phyloP scores from a whole-genome alignment of 2,888 invertebrate genomes.

The Notocelia uddmanniana region DNA sequence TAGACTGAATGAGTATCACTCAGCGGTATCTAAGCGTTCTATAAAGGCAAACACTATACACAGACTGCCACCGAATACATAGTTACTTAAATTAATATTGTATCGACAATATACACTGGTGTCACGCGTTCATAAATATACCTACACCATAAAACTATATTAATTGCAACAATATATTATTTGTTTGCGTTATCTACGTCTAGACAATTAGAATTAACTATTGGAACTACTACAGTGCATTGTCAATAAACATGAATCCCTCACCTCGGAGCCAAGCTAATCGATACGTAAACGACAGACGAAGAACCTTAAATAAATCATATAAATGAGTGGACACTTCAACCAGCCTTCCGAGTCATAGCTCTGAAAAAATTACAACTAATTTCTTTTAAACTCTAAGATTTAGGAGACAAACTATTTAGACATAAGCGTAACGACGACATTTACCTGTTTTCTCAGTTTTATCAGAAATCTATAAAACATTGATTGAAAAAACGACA shows the following conservation, averaged over 20 bases:
- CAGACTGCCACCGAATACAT: conserved; percentile 35
- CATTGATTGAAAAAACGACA: conserved; percentile 8
- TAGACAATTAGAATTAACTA: conserved; percentile 35
- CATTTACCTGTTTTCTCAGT: conserved; percentile 16
- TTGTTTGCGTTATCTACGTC: conserved; percentile 15
- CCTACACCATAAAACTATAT: conserved; percentile 40
- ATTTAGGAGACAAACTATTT: conserved; percentile 65
- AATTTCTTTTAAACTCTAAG: conserved; percentile 62
- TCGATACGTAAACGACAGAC: conserved; percentile 48
- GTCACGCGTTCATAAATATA: conserved; percentile 34
- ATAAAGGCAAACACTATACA: conserved; percentile 22
- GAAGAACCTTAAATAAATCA: conserved; percentile 59
- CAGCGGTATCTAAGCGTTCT: conserved; percentile 27
- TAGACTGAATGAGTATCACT: conserved; percentile 40
- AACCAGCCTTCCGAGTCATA: conserved; percentile 78
- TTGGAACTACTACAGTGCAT: conserved; percentile 36
- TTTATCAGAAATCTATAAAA: background rate
- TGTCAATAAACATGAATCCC: conserved; percentile 24
- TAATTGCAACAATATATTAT: conserved; percentile 32
- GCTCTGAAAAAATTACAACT: conserved; percentile 68
- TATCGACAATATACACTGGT: conserved; percentile 40
- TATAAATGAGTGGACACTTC: conserved; percentile 78
- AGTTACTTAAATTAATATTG: conserved; percentile 27
- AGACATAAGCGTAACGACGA: conserved; percentile 40
- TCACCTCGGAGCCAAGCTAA: conserved; percentile 47